phyloP scores from a whole-genome alignment of 2,113 vertebrate species.

The Jaculus jaculus region DNA sequence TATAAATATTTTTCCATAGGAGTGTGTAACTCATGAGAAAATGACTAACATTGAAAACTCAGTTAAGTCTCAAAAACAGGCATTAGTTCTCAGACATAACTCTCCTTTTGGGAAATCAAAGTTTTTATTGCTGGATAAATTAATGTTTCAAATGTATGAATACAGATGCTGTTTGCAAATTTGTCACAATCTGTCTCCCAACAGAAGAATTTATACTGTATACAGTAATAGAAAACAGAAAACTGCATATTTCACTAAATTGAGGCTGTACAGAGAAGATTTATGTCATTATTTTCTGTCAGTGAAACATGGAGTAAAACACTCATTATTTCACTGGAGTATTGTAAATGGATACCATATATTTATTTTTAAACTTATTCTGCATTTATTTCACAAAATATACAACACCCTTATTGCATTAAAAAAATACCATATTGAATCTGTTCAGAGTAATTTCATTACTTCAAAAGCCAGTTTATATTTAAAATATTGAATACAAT shows the following conservation, averaged over 20 bases:
- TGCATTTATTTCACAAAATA: constrained; percentile 80
- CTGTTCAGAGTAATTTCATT: constrained; percentile 73
- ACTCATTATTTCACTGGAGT: constrained; percentile 79
- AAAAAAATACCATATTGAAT: constrained; percentile 73
- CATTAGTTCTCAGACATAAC: constrained; percentile 84
- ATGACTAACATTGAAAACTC: constrained; percentile 85
- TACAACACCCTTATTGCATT: constrained; percentile 73
- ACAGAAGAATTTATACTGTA: constrained; percentile 88
- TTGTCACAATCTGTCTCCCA: constrained; percentile 87
- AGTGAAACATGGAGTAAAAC: constrained; percentile 83
- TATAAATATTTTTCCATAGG: constrained; percentile 83
- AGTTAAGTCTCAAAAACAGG: constrained; percentile 85
- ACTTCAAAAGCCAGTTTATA: constrained; percentile 68
- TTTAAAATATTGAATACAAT: constrained; percentile 72
- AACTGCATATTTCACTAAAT: constrained; percentile 89
- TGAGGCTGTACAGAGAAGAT: constrained; percentile 84
- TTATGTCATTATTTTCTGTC: constrained; percentile 86
- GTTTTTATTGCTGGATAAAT: constrained; percentile 88
- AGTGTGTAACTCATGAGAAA: constrained; percentile 86
- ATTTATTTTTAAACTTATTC: constrained; percentile 82
- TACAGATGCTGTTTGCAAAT: constrained; percentile 88
- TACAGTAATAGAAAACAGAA: constrained; percentile 89
- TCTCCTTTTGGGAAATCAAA: constrained; percentile 89
- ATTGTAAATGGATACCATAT: constrained; percentile 63
- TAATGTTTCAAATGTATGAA: constrained; percentile 88